Conservation (phyloP, 2,888 invertebrate genomes). For the Yponomeuta malinellus region DNA sequence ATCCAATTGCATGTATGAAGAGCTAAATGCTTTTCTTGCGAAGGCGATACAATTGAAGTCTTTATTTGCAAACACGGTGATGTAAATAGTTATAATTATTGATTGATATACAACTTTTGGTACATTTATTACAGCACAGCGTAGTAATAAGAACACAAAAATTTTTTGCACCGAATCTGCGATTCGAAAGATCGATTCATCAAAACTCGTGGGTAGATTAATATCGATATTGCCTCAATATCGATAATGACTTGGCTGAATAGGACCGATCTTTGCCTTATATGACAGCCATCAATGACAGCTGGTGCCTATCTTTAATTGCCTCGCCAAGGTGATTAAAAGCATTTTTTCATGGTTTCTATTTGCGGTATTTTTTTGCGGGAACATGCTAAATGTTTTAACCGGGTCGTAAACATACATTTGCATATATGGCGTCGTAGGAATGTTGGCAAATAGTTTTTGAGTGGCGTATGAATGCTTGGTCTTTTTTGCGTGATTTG, state of each 20-base stretch:
- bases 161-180: neutral
- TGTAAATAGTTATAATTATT: too few species aligned
- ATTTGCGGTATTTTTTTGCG: slow-evolving; percentile 8
- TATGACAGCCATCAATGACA: neutral
- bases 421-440: neutral
- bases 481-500: neutral
- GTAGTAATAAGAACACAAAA: neutral
- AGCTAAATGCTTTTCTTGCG: too few species aligned
- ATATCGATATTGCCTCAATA: neutral
- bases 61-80: too few species aligned
- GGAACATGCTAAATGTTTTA: neutral
- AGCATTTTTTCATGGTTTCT: slow-evolving; percentile 5
- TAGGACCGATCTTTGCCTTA: neutral
- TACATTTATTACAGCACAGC: neutral
- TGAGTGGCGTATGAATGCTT: neutral
- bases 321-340: slow-evolving; percentile 6
- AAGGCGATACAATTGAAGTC: too few species aligned
- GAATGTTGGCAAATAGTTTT: neutral
- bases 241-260: neutral
- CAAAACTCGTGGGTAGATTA: neutral
- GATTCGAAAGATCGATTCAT: neutral
- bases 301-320: slow-evolving; percentile 1
- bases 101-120: too few species aligned
- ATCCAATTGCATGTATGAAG: neutral
- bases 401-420: slow-evolving; percentile 3